These are phyloP conservation scores for Garra rufa DNA, from an alignment of 2,113 vertebrate species.

Conservation along the genomic window DNA sequence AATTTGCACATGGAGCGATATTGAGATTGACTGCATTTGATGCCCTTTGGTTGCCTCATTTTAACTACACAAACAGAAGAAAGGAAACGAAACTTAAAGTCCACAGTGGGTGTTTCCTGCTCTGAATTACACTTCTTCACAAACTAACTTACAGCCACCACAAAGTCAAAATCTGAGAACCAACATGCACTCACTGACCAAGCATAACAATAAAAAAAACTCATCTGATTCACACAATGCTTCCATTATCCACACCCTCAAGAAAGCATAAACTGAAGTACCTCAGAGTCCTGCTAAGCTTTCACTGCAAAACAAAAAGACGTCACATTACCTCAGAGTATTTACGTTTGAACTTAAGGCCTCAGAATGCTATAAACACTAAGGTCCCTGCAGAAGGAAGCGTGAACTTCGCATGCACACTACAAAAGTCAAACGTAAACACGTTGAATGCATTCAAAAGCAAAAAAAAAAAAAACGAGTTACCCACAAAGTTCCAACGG, in stretches of 20 bases:
- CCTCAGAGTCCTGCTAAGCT: not conserved
- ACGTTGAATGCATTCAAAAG: not conserved
- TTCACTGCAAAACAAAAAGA: not conserved
- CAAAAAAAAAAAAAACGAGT: not conserved
- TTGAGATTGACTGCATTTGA: too few species aligned
- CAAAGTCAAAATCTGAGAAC: not conserved
- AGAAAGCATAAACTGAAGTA: not conserved
- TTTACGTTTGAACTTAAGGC: not conserved
- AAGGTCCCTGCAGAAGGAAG: not conserved
- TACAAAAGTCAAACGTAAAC: not conserved
- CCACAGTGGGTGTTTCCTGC: not conserved
- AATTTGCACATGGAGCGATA: too few species aligned
- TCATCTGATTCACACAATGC: not conserved
- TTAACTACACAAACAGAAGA: not conserved
- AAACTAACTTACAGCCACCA: not conserved
- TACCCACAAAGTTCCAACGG: constrained; percentile 5
- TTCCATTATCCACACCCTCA: not conserved
- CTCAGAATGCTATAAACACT: not conserved
- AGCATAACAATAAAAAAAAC: not conserved
- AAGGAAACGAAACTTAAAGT: not conserved
- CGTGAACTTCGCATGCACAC: not conserved
- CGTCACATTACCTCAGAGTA: not conserved
- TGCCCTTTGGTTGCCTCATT: not conserved
- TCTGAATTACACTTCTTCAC: not conserved
- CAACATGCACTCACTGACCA: not conserved